phyloP scores from a whole-genome alignment of 2,888 invertebrate genomes.

The Pilophorus perplexus region DNA sequence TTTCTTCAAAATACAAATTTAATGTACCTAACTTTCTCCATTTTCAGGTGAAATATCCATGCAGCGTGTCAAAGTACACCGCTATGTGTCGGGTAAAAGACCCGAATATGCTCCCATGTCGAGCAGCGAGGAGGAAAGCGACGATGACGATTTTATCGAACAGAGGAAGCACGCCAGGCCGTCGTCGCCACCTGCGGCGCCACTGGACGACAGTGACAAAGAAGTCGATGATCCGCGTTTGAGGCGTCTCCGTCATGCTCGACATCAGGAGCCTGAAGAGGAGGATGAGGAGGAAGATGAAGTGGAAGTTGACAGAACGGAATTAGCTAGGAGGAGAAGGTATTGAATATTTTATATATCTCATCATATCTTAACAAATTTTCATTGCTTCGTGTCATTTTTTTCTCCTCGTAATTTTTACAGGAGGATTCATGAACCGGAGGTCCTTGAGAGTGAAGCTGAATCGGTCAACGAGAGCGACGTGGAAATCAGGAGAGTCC shows the following conservation, averaged over 20 bases:
- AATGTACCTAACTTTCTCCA: too few relatives aligned
- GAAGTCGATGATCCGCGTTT: constrained; percentile 78
- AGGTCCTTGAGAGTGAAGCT: constrained; percentile 62
- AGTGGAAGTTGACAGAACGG: constrained; percentile 8
- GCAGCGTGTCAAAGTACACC: constrained; percentile 98
- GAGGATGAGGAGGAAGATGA: too few relatives aligned
- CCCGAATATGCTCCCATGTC: constrained; percentile 90
- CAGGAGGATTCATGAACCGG: constrained; percentile 67
- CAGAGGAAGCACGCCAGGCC: constrained; percentile 49
- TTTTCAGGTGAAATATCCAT: constrained; percentile 88
- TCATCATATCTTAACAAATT: too few relatives aligned
- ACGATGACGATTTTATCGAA: constrained; percentile 82
- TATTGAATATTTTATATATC: background rate
- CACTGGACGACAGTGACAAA: constrained; percentile 44
- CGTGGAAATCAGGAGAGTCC: constrained; percentile 53
- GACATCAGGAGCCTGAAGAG: constrained; percentile 14
- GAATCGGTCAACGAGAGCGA: constrained; percentile 55
- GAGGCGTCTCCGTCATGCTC: constrained; percentile 62
- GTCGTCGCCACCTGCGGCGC: constrained; percentile 42
- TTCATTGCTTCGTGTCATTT: too few relatives aligned
- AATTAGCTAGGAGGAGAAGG: constrained; percentile 13
- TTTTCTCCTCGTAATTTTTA: too few relatives aligned
- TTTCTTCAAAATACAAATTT: too few relatives aligned
- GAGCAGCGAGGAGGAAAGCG: constrained; percentile 84
- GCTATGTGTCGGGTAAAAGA: constrained; percentile 96